These are phyloP conservation scores for Aspiorhynchus laticeps DNA, from an alignment of 2,113 vertebrate genomes.

Conservation along the genomic window DNA sequence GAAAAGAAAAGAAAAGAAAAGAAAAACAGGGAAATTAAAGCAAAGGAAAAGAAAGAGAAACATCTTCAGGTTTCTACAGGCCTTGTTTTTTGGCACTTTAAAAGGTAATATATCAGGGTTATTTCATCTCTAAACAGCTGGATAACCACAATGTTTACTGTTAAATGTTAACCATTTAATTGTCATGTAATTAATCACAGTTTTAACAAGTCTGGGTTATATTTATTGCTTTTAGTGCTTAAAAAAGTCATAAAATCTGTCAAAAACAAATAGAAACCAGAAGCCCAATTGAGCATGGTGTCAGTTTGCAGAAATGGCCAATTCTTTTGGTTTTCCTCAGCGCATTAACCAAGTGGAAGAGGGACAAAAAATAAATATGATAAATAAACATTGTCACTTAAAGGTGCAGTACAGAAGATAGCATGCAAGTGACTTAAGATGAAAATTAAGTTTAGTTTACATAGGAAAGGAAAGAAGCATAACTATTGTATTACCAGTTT, in stretches of 20 bases:
- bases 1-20: too few species aligned
- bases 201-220: background rate
- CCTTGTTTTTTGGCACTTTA: slow-evolving; percentile 29
- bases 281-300: slow-evolving; percentile 14
- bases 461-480: slow-evolving; percentile 87
- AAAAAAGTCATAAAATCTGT: slow-evolving; percentile 35
- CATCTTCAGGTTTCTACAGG: slow-evolving; percentile 2
- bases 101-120: slow-evolving; percentile 55
- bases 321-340: slow-evolving; percentile 60
- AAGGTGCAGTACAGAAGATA: slow-evolving; percentile 95
- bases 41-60: slow-evolving; percentile 1
- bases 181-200: background rate
- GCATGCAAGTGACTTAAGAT: slow-evolving; percentile 97
- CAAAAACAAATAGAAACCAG: slow-evolving; percentile 18
- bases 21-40: slow-evolving; percentile 49
- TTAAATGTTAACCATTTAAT: slow-evolving; percentile 1
- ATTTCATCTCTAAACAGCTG: slow-evolving; percentile 7
- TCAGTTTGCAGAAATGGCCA: slow-evolving; percentile 10
- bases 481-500: slow-evolving; percentile 99
- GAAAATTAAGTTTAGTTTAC: slow-evolving; percentile 97
- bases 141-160: slow-evolving; percentile 17
- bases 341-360: slow-evolving; percentile 79
- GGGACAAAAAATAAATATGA: slow-evolving; percentile 41
- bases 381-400: slow-evolving; percentile 87
- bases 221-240: slow-evolving; percentile 28